Evolutionary conservation across 1,140 invertebrate genomes (phyloP).

Genomic region (Meloidogyne chitwoodi): DNA sequence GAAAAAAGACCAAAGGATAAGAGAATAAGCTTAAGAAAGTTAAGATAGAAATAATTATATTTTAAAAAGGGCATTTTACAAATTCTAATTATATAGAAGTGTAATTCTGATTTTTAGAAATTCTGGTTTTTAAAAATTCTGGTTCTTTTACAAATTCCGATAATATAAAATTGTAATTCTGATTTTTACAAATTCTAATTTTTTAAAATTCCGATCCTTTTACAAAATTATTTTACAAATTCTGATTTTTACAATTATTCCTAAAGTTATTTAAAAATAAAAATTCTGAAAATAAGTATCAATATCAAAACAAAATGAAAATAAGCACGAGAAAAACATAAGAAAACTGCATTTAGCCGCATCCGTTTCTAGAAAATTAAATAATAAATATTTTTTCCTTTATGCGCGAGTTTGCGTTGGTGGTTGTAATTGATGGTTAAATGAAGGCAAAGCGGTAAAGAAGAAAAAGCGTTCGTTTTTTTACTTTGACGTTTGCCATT

Average conservation of each 20-base stretch:
- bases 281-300: too few relatives aligned
- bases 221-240: not conserved
- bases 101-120: too few relatives aligned
- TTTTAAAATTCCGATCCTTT: too few relatives aligned
- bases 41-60: too few relatives aligned
- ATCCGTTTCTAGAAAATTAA: not conserved
- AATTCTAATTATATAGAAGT: too few relatives aligned
- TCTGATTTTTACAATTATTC: not conserved
- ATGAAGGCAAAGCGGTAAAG: not conserved
- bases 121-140: not conserved
- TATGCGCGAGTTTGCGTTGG: not conserved
- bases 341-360: not conserved
- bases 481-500: not conserved
- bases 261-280: too few relatives aligned
- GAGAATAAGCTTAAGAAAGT: not conserved
- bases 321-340: not conserved
- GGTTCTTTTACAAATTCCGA: not conserved
- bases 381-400: not conserved
- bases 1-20: not conserved
- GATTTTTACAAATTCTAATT: too few relatives aligned
- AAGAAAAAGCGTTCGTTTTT: not conserved
- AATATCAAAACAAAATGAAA: not conserved
- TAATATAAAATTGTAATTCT: too few relatives aligned
- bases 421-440: not conserved
- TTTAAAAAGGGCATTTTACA: too few relatives aligned